Percentiles rank a stretch among this genome's conserved stretches.
phyloP scores from a whole-genome alignment of 1,140 invertebrate genomes.

The Leptoteleia sp. region DNA sequence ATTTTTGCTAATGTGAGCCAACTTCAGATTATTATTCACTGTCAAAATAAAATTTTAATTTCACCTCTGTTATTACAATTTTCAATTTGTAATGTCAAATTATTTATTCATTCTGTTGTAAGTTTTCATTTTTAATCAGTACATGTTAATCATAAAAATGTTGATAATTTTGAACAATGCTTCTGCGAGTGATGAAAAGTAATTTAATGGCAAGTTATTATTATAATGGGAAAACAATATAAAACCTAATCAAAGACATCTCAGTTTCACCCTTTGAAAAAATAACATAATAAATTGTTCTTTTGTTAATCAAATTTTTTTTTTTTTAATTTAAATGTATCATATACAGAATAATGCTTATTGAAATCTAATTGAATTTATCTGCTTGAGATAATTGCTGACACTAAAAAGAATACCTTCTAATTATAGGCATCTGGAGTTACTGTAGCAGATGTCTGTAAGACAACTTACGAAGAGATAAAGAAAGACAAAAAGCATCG shows the following conservation, averaged over 20 bases:
- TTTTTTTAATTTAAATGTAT: background rate
- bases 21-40: no score
- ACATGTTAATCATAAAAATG: constrained; percentile 9
- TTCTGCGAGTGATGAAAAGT: constrained; percentile 3
- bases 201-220: constrained; percentile 24
- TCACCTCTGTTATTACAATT: no score
- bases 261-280: background rate
- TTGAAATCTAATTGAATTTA: constrained; percentile 7
- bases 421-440: constrained; percentile 94
- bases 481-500: constrained; percentile 98
- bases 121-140: no score
- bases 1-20: no score
- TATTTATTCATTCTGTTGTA: background rate
- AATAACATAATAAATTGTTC: background rate
- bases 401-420: constrained; percentile 34
- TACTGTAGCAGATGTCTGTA: constrained; percentile 95
- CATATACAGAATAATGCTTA: background rate
- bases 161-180: constrained; percentile 2
- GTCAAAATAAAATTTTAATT: no score
- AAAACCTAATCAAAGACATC: background rate
- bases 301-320: no score
- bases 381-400: constrained; percentile 12
- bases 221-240: background rate
- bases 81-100: no score
- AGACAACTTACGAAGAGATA: constrained; percentile 97